Conservation (phyloP, 1,140 invertebrate genomes). For the Panagrolaimus sp. region DNA sequence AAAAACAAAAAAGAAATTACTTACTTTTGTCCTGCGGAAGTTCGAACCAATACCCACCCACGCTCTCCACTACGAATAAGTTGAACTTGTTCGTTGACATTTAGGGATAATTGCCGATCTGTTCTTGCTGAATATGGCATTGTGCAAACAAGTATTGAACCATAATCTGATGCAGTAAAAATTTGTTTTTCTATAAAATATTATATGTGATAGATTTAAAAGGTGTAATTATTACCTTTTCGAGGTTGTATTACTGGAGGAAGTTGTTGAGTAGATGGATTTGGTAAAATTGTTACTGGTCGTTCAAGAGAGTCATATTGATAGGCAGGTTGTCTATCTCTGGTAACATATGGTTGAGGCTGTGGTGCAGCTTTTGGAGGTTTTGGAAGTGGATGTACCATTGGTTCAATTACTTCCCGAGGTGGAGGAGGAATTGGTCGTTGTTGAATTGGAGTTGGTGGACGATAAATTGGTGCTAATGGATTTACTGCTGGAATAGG, state of each 20-base stretch:
- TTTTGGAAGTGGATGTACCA: too few species aligned
- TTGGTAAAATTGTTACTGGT: not conserved
- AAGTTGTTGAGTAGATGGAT: not conserved
- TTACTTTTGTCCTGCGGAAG: slow-evolving; percentile 8
- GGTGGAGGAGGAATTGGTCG: too few species aligned
- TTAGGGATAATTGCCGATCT: not conserved
- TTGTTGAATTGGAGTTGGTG: too few species aligned
- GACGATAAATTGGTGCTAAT: too few species aligned
- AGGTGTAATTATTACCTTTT: not conserved
- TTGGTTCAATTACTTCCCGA: too few species aligned
- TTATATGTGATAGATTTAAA: not conserved
- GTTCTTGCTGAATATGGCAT: slow-evolving; percentile 3
- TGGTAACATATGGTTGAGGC: too few species aligned
- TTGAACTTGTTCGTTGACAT: not conserved
- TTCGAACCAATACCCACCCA: slow-evolving; percentile 11
- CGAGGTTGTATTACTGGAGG: not conserved
- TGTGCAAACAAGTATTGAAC: not conserved
- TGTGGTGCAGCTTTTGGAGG: too few species aligned
- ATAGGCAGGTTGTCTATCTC: too few species aligned
- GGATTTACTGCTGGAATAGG: too few species aligned
- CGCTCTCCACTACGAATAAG: slow-evolving; percentile 5
- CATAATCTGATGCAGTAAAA: slow-evolving; percentile 14
- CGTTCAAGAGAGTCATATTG: too few species aligned
- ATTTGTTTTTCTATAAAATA: not conserved
- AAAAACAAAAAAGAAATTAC: too few species aligned